phyloP scores from a whole-genome alignment of 2,888 invertebrate genomes.

The Rhamphomyia laevipes region DNA sequence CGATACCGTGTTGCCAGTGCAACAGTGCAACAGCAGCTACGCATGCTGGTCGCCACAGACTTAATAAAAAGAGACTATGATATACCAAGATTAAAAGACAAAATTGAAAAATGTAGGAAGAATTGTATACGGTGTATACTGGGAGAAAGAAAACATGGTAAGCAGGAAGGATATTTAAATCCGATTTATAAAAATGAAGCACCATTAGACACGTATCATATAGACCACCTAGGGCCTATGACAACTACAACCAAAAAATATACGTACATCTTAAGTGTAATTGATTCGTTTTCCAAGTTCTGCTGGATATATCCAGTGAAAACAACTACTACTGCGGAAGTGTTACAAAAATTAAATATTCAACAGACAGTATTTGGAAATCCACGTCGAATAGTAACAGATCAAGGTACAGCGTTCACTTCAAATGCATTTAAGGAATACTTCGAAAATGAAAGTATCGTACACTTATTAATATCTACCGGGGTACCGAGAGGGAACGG shows the following conservation, averaged over 20 bases:
- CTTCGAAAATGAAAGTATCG: slow-evolving; percentile 23
- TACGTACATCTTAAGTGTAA: slow-evolving; percentile 23
- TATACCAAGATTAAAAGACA: no score
- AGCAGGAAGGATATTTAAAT: slow-evolving; percentile 23
- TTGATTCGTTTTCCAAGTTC: slow-evolving; percentile 27
- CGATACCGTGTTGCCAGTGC: no score
- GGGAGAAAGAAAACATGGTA: slow-evolving; percentile 17
- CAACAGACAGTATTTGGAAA: slow-evolving; percentile 21
- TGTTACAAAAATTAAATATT: slow-evolving; percentile 18
- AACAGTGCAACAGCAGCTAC: no score
- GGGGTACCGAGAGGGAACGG: slow-evolving; percentile 28
- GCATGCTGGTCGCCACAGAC: no score
- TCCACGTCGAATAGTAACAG: slow-evolving; percentile 24
- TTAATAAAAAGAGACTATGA: no score
- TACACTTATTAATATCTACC: slow-evolving; percentile 19
- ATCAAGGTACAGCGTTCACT: slow-evolving; percentile 27
- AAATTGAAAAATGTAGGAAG: no score
- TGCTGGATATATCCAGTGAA: slow-evolving; percentile 25
- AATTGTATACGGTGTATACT: slow-evolving; percentile 9
- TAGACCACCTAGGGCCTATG: slow-evolving; percentile 27
- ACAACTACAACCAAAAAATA: slow-evolving; percentile 21
- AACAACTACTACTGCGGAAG: slow-evolving; percentile 19
- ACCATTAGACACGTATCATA: slow-evolving; percentile 22
- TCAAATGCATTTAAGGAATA: slow-evolving; percentile 24
- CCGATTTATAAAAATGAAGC: no score